Conservation (phyloP, 2,797 vertebrate species). For the Nothura maculosa region DNA sequence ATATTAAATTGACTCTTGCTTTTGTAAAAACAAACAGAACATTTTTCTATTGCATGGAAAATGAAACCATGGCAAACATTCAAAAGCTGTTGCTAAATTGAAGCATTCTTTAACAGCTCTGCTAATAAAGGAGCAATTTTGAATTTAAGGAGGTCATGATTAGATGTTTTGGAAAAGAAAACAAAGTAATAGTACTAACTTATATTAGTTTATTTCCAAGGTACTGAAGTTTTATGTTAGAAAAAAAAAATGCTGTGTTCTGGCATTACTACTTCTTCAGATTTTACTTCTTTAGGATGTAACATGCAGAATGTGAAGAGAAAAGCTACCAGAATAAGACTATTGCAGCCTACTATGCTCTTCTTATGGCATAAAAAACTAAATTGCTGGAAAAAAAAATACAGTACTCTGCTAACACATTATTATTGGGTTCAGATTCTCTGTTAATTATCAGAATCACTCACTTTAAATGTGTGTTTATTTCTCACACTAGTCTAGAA, state of each 20-base stretch:
- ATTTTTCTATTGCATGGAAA: not conserved
- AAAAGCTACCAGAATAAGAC: constrained; percentile 27
- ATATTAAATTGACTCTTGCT: not conserved
- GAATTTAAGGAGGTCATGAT: not conserved
- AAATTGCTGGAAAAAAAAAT: constrained; percentile 30
- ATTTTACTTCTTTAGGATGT: not conserved
- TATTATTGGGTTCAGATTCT: constrained; percentile 26
- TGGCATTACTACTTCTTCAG: not conserved
- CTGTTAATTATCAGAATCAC: constrained; percentile 48
- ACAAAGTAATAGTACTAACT: not conserved
- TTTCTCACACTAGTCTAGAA: constrained; percentile 11
- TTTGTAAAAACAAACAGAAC: not conserved
- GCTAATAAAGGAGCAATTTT: not conserved
- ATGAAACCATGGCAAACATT: not conserved
- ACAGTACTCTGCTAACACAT: not conserved
- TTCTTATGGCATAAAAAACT: constrained; percentile 12
- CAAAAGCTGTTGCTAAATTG: not conserved
- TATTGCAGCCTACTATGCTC: not conserved
- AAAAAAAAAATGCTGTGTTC: not conserved
- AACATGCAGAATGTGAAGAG: not conserved
- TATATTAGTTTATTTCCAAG: not conserved
- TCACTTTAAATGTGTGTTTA: constrained; percentile 21
- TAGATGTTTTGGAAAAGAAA: not conserved
- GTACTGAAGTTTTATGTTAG: not conserved
- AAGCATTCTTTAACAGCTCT: not conserved